Percentiles rank a stretch among this genome's conserved stretches.
Conservation (phyloP, 2,888 invertebrate species). For the Neoaliturus tenellus region DNA sequence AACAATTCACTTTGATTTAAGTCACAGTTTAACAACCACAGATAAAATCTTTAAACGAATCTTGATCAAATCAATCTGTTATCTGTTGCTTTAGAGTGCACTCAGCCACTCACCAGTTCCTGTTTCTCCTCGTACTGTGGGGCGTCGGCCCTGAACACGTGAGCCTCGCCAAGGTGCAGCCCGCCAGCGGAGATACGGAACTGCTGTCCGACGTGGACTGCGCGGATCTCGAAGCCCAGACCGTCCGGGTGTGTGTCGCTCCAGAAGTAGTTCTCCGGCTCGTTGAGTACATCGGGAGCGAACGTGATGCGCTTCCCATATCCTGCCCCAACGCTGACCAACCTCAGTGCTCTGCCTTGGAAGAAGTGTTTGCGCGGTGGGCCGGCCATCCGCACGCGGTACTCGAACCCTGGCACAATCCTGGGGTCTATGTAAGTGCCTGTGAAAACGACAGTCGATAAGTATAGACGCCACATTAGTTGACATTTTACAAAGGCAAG, state of each 20-base stretch:
- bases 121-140: slow-evolving; percentile 82
- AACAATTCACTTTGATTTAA: too few relatives aligned
- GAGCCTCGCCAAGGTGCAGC: slow-evolving; percentile 79
- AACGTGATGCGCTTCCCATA: slow-evolving; percentile 87
- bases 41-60: too few relatives aligned
- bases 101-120: slow-evolving; percentile 76
- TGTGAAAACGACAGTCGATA: slow-evolving; percentile 66
- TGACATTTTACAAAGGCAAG: too few relatives aligned
- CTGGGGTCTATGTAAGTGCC: slow-evolving; percentile 85
- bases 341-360: slow-evolving; percentile 78
- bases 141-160: slow-evolving; percentile 81
- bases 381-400: slow-evolving; percentile 82
- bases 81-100: too few relatives aligned
- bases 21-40: too few relatives aligned
- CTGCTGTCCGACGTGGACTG: slow-evolving; percentile 80
- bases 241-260: slow-evolving; percentile 86
- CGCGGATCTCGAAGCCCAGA: slow-evolving; percentile 81
- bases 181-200: slow-evolving; percentile 78
- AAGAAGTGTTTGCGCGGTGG: slow-evolving; percentile 79
- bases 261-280: slow-evolving; percentile 81
- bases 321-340: slow-evolving; percentile 83
- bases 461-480: too few relatives aligned
- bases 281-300: slow-evolving; percentile 77
- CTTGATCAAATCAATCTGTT: too few relatives aligned
- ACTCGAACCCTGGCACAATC: slow-evolving; percentile 83